A percentile compares a stretch with the other conserved stretches of the same genome.
These are phyloP conservation scores for Lapara coniferarum DNA, from an alignment of 2,888 invertebrate species.

Conservation along the genomic window DNA sequence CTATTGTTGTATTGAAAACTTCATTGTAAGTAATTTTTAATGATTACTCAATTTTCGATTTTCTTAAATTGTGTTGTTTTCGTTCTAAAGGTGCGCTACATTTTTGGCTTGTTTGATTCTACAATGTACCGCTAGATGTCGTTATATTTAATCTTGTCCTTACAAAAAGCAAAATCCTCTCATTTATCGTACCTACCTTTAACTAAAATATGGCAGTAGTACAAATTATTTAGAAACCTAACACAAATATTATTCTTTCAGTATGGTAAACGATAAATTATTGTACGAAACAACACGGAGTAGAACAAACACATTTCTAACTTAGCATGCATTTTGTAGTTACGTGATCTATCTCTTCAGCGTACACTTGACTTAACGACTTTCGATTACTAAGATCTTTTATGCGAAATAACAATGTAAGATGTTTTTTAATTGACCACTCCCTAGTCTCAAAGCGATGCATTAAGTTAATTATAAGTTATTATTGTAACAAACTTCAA, in stretches of 20 bases:
- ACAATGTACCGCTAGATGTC: too few species aligned
- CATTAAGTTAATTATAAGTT: background rate
- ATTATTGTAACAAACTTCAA: background rate
- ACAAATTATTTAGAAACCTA: background rate
- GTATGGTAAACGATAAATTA: background rate
- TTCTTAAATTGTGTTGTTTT: too few species aligned
- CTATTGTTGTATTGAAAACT: too few species aligned
- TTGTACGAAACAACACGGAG: background rate
- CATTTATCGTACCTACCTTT: too few species aligned
- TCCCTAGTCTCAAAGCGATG: background rate
- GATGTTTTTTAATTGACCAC: background rate
- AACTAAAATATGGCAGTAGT: too few species aligned
- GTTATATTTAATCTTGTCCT: too few species aligned
- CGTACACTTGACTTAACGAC: conserved; percentile 31
- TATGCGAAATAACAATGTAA: conserved; percentile 6
- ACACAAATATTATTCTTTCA: background rate
- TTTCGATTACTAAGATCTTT: conserved; percentile 14
- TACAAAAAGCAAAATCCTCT: too few species aligned
- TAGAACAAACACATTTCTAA: background rate
- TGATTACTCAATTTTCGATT: too few species aligned
- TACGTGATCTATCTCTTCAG: conserved; percentile 16
- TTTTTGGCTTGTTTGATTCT: too few species aligned
- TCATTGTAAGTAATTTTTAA: too few species aligned
- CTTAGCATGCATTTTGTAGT: background rate
- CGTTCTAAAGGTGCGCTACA: too few species aligned